Percentiles rank a stretch among this genome's conserved stretches.
phyloP scores from a whole-genome alignment of 53 echinoderm and acorn worm species.

The Holothuria scabra region DNA sequence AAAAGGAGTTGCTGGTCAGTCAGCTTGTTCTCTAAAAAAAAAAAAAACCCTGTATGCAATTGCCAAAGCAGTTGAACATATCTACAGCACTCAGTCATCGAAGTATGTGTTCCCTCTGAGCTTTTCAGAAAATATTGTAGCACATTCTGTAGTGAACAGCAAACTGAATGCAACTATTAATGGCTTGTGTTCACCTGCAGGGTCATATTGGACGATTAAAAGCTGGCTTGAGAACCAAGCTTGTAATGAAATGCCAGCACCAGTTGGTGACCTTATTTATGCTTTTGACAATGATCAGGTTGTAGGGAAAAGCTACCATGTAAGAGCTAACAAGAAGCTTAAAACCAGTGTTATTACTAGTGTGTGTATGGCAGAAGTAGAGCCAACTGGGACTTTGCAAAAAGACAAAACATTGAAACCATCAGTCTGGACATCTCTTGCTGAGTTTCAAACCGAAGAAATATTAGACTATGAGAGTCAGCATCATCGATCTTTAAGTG shows the following conservation, averaged over 20 bases:
- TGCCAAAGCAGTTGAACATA: conserved; percentile 13
- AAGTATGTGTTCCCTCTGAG: not conserved
- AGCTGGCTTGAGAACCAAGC: not conserved
- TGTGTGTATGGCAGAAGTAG: conserved; percentile 43
- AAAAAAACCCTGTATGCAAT: not conserved
- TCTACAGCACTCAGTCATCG: not conserved
- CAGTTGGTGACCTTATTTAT: not conserved
- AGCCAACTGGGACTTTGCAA: conserved; percentile 23
- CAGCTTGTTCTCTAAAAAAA: too few species aligned
- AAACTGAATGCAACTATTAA: conserved; percentile 7
- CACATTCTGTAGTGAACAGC: conserved; percentile 9
- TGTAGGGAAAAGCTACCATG: conserved; percentile 28
- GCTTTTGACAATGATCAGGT: conserved; percentile 51
- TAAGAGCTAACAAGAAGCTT: conserved; percentile 17
- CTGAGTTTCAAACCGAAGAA: not conserved
- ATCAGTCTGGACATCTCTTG: not conserved
- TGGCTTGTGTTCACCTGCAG: conserved; percentile 20
- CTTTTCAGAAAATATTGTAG: conserved; percentile 8
- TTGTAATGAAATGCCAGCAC: not conserved
- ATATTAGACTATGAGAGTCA: too few species aligned
- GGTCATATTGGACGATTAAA: not conserved
- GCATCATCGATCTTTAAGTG: too few species aligned
- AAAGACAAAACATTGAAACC: conserved; percentile 10
- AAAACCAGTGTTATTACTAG: conserved; percentile 30
- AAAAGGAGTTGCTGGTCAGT: conserved; percentile 2